These are phyloP conservation scores for Addax nasomaculatus DNA, from an alignment of 2,113 vertebrate species.

Conservation along the genomic window DNA sequence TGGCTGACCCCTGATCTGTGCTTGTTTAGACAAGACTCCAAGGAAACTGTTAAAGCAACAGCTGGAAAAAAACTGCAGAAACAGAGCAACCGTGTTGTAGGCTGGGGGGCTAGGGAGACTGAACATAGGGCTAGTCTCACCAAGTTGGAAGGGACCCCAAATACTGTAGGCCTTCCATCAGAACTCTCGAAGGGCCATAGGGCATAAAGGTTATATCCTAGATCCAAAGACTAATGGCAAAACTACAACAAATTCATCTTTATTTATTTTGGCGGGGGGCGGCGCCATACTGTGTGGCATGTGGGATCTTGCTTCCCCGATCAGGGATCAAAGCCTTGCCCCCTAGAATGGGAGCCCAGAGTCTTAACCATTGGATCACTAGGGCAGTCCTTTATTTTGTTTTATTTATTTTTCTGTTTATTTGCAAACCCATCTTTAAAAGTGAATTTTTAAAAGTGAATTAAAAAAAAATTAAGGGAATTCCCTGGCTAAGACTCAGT, in stretches of 20 bases:
- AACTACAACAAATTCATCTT: background rate
- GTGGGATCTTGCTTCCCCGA: background rate
- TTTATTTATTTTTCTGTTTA: background rate
- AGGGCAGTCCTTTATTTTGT: background rate
- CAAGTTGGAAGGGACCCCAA: background rate
- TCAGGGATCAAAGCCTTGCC: background rate
- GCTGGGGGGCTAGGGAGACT: accelerated
- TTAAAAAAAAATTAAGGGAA: background rate
- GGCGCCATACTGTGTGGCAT: background rate
- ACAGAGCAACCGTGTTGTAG: accelerated
- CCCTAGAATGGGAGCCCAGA: background rate
- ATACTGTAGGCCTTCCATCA: background rate
- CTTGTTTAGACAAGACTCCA: background rate
- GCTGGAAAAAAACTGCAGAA: background rate
- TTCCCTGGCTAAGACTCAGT: background rate
- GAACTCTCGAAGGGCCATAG: background rate
- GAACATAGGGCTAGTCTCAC: background rate
- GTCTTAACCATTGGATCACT: background rate
- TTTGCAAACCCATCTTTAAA: background rate
- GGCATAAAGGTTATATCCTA: background rate
- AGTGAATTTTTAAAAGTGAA: background rate
- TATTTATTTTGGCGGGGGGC: background rate
- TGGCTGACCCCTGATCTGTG: background rate
- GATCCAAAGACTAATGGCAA: background rate
- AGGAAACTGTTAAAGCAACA: background rate